Evolutionary conservation across 2,797 vertebrate species (phyloP).

Genomic region (Phoebastria nigripes): DNA sequence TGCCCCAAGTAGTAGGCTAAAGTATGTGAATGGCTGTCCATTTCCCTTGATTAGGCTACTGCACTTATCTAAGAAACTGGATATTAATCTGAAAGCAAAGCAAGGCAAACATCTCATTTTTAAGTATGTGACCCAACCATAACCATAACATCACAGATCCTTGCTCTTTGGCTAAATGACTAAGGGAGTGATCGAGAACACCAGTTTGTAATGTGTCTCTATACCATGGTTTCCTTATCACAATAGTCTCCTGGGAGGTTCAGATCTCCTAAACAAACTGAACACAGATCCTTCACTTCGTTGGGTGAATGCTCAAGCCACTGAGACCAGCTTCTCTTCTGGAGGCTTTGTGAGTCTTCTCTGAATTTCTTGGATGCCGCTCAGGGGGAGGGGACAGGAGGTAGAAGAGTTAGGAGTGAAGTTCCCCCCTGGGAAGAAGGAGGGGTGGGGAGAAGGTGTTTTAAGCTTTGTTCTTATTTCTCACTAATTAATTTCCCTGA

Average conservation of each 20-base stretch:
- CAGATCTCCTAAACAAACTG: background rate
- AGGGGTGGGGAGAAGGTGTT: background rate
- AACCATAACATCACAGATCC: background rate
- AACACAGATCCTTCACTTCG: background rate
- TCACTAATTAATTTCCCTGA: background rate
- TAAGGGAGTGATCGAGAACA: background rate
- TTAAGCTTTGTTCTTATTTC: background rate
- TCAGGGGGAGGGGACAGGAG: background rate
- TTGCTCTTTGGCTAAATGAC: background rate
- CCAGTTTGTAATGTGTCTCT: background rate
- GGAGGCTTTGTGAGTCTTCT: background rate
- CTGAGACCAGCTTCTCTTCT: background rate
- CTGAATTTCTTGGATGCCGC: background rate
- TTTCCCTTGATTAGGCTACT: background rate
- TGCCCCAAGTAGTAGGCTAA: background rate
- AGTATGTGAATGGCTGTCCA: background rate
- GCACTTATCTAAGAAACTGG: background rate
- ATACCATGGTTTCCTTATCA: background rate
- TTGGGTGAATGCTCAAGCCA: background rate
- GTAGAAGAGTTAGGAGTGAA: background rate
- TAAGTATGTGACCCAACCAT: background rate
- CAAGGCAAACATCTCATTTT: background rate
- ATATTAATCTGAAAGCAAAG: background rate
- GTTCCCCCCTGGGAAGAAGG: background rate
- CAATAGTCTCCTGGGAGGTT: background rate